Evolutionary conservation across 2,797 vertebrate genomes (phyloP), one percentile per base, ranked within the genome.

Genomic region (Leuciscus waleckii): DNA sequence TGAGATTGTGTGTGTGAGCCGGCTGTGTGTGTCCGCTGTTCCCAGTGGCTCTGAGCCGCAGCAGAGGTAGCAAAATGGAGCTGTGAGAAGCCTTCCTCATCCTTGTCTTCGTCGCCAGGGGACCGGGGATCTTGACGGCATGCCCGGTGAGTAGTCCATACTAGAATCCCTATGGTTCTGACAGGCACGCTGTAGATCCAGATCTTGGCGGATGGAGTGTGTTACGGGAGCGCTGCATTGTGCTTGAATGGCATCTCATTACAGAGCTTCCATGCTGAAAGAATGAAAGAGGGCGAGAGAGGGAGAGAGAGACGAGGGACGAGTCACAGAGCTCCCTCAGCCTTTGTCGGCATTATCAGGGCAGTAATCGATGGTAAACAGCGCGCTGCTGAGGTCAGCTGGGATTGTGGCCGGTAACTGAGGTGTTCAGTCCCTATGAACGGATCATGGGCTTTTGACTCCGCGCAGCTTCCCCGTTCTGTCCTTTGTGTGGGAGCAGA

Each of bases 121-220:
- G 83, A 68, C 79, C 87, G 51, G 80, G 87, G 88, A 88, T 87
- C 89, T 88, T 70, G 56, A 79, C 90, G 90, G 86, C 88, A 94
- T 94, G 94, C 84, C 92, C 23, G 90, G 94, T 95, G 92, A 95
- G 94, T 94, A 74, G 91, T 85, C 75, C 80, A 35, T 84, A 37
- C 56, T 54, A 35, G 76, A 65, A 51, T 82, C 61, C 81, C 75
- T 29, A 71, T 32, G 65, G 63, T 76, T 69, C 32, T 67, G 46
- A 76, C 68, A 76, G 39, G 9, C 69, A 16, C 29, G 21, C 26
- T 68, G 82, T 76, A 54, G 49, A 51, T 81, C 19, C 43, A 21
- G n/a, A 85, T 51, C 41, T 65, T 37, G 39, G 32, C 1, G n/a
- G 56, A 81, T 51, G 35, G 63, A 84, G 63, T 68, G 69, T 21